These are phyloP conservation scores for Xenops minutus DNA, from an alignment of 2,797 vertebrate genomes.

Conservation along the genomic window DNA sequence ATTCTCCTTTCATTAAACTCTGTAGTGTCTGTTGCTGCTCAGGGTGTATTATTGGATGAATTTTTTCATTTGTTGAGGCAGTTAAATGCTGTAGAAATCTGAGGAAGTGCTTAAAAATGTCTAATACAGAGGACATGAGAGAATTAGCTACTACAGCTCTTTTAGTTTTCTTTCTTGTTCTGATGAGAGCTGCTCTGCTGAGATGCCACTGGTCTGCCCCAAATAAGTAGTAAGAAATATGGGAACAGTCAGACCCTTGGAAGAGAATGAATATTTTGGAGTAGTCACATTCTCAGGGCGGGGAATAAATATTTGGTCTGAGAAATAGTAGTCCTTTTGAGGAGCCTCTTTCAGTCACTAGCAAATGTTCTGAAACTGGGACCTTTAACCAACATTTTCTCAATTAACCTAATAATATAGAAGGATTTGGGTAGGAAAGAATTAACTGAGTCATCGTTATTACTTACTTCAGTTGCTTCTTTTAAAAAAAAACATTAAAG, in stretches of 20 bases:
- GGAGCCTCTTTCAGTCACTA: background rate
- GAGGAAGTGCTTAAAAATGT: background rate
- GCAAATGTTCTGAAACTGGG: background rate
- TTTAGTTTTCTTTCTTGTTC: background rate
- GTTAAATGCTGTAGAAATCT: background rate
- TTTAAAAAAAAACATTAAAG: background rate
- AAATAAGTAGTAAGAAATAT: background rate
- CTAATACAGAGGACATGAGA: background rate
- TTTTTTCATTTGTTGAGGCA: background rate
- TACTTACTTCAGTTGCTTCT: background rate
- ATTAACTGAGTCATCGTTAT: background rate
- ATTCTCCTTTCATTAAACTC: background rate
- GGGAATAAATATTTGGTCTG: background rate
- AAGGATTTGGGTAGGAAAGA: background rate
- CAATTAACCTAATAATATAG: background rate
- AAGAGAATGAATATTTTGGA: background rate
- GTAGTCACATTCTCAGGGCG: background rate
- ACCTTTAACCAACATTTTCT: background rate
- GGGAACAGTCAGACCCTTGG: background rate
- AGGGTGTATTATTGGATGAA: background rate
- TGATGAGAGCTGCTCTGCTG: background rate
- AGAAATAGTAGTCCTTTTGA: background rate
- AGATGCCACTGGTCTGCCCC: background rate
- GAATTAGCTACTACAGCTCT: background rate
- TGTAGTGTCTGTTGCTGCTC: background rate